Evolutionary conservation across 2,888 invertebrate species (phyloP), one percentile per base, ranked within the genome.

Genomic region (Caenorhabditis wallacei): DNA sequence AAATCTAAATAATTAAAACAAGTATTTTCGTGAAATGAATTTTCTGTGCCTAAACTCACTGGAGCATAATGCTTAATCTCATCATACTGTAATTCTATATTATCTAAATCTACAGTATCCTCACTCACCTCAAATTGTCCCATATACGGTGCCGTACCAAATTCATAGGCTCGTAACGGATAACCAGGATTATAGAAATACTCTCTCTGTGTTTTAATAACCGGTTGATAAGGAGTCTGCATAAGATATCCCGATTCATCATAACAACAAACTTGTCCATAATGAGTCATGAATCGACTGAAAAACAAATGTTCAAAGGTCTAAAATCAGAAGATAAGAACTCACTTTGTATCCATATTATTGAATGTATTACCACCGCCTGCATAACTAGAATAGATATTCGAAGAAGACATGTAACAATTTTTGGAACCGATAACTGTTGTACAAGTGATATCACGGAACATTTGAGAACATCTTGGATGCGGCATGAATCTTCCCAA

Each of bases 201-300:
- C 5, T 87, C 86, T 46, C 74, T 75, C 35, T 88, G 87, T 1
- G 88, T 90, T 78, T 91, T 89, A 63, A 92, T 88, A 16, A 92
- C 90, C 94, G 96, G 96, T 91, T 97, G 96, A 93, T 98, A 98
- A 88, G 96, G 96, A 0, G 97, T 96, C 92, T 97, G 94, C 95
- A 97, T 96, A 24, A 99, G 94, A 93, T 95, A 96, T 1, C 95
- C 95, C 88, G 96, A 95, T 91, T 95, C 95, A 92, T 97, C 97
- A 92, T 98, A 99, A 92, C 98, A 99, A 90, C 98, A 99, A 92
- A 98, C 97, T 92, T 98, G 98, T 70, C 97, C 98, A 79, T 91
- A 90, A 70, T 89, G 90, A 0, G 93, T 92, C 83, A 89, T 88
- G 85, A 88, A 91, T 7, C 87, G 88, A 18, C 90, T 90, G 84